A percentile compares a stretch with the other conserved stretches of the same genome.
Evolutionary conservation across 2,113 vertebrate genomes (phyloP).

Genomic region (Cricetomys ansorgei): DNA sequence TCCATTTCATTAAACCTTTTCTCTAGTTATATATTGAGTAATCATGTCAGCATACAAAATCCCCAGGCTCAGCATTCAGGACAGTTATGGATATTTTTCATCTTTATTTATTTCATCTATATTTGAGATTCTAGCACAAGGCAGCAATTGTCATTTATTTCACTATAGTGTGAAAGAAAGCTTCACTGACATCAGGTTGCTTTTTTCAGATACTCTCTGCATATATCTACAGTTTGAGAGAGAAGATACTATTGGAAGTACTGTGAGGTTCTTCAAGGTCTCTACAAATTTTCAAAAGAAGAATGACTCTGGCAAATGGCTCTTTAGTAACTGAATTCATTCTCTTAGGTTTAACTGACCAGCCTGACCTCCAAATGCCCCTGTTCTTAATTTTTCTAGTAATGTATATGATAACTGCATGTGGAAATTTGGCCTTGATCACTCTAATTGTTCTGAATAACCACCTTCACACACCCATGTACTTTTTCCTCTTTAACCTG

Average conservation of each 20-base stretch:
- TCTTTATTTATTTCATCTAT: too few relatives aligned
- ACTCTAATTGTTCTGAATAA: slow-evolving; percentile 30
- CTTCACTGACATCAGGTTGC: not conserved
- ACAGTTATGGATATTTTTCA: not conserved
- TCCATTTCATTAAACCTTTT: not conserved
- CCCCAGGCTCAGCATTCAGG: accelerated
- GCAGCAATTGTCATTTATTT: not conserved
- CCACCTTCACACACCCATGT: slow-evolving; percentile 75
- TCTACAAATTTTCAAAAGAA: not conserved
- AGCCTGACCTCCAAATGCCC: not conserved
- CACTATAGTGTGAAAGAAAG: not conserved
- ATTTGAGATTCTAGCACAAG: not conserved
- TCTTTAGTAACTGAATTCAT: slow-evolving; percentile 23
- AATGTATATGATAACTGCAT: not conserved
- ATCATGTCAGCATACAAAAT: not conserved
- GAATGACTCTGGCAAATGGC: slow-evolving; percentile 9
- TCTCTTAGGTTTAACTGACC: not conserved
- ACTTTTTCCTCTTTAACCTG: slow-evolving; percentile 70
- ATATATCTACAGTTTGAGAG: not conserved
- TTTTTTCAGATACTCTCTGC: not conserved
- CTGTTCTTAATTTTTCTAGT: slow-evolving; percentile 30
- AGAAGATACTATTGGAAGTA: not conserved
- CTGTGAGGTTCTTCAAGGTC: not conserved
- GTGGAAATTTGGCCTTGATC: slow-evolving; percentile 43
- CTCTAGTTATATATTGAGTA: too few relatives aligned